Percentiles rank a stretch among this genome's conserved stretches.
phyloP scores from a whole-genome alignment of 1,140 invertebrate genomes.

The Paraescarpia echinospica region DNA sequence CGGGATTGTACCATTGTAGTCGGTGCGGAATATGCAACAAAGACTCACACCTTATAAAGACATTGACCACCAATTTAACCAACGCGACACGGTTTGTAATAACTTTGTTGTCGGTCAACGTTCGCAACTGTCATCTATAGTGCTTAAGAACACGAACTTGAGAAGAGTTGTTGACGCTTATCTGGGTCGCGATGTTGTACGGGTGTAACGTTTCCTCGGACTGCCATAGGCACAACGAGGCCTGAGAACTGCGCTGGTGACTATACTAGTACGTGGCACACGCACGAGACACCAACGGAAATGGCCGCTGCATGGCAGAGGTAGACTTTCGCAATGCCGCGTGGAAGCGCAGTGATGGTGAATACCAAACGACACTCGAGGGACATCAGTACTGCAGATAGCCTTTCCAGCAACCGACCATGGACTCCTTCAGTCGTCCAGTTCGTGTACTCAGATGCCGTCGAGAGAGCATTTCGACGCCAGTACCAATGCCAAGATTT shows the following conservation, averaged over 20 bases:
- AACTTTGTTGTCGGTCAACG: background rate
- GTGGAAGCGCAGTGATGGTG: background rate
- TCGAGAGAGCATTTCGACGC: conserved; percentile 10
- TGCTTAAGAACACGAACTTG: background rate
- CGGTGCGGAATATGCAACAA: background rate
- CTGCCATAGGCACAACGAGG: background rate
- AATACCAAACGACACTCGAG: background rate
- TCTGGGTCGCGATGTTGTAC: background rate
- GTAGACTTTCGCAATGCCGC: background rate
- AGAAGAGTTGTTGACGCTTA: background rate
- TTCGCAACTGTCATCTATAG: background rate
- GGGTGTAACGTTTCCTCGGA: background rate
- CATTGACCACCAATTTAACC: background rate
- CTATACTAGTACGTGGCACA: background rate
- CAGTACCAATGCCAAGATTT: background rate
- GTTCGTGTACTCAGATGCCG: conserved; percentile 16
- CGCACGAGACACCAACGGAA: background rate
- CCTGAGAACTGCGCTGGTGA: background rate
- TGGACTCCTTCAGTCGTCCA: background rate
- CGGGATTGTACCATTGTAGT: background rate
- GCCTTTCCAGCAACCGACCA: background rate
- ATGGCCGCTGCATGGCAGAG: background rate
- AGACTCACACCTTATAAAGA: background rate
- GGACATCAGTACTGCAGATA: background rate
- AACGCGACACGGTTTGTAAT: background rate